Percentiles rank a stretch among this genome's conserved stretches.
phyloP scores from a whole-genome alignment of 2,797 vertebrate genomes.

The Melanotaenia nigrans region DNA sequence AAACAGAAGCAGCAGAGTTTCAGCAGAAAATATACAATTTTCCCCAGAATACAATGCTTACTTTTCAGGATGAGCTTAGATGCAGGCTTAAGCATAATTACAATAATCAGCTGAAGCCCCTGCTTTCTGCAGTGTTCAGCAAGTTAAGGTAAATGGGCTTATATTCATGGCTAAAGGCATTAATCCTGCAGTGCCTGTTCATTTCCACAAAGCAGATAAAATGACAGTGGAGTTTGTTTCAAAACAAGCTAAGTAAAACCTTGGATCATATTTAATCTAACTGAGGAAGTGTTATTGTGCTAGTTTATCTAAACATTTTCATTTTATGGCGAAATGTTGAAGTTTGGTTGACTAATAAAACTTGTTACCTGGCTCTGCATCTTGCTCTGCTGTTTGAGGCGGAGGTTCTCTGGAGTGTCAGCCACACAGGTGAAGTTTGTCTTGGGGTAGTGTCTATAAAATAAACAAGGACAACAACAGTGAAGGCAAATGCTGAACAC shows the following conservation, averaged over 20 bases:
- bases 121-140: not conserved
- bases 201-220: not conserved
- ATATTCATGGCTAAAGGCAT: not conserved
- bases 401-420: constrained; percentile 97
- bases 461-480: constrained; percentile 49
- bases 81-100: not conserved
- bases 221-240: constrained; percentile 9
- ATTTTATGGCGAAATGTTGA: not conserved
- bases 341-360: constrained; percentile 5
- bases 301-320: not conserved
- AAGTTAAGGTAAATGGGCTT: not conserved
- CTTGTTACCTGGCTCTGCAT: constrained; percentile 92
- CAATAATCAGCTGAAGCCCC: not conserved
- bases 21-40: not conserved
- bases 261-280: not conserved
- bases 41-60: not conserved
- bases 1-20: not conserved
- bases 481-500: constrained; percentile 39
- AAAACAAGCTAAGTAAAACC: not conserved
- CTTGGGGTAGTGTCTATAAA: constrained; percentile 96
- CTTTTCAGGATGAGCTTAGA: constrained; percentile 1
- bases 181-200: constrained; percentile 1
- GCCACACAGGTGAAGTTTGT: constrained; percentile 95
- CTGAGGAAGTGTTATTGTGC: not conserved
- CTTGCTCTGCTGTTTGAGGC: constrained; percentile 96